These are phyloP conservation scores for Ligdia adustata DNA, from an alignment of 2,888 invertebrate genomes.

Conservation along the genomic window DNA sequence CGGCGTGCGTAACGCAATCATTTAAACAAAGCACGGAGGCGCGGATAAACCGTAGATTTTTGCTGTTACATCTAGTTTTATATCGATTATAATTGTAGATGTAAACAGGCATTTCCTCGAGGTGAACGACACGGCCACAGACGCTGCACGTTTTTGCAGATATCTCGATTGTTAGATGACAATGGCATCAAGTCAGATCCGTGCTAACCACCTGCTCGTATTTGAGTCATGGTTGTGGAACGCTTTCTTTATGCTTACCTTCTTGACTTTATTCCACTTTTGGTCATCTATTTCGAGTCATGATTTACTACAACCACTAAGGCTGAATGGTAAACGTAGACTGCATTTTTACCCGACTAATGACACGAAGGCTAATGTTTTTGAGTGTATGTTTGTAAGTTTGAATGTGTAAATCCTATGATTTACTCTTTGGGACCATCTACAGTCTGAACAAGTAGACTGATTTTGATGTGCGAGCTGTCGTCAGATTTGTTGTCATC, in stretches of 20 bases:
- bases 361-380: too few relatives aligned
- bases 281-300: constrained; percentile 10
- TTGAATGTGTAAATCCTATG: too few relatives aligned
- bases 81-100: constrained; percentile 45
- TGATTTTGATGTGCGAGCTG: too few relatives aligned
- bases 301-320: neutral
- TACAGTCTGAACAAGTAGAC: too few relatives aligned
- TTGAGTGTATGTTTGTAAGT: too few relatives aligned
- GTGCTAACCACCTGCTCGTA: constrained; percentile 35
- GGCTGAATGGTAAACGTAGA: too few relatives aligned
- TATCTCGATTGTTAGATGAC: constrained; percentile 56
- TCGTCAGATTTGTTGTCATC: too few relatives aligned
- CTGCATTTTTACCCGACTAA: too few relatives aligned
- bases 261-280: constrained; percentile 16
- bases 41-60: constrained; percentile 34
- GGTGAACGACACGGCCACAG: constrained; percentile 60
- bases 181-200: constrained; percentile 48
- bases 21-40: constrained; percentile 38
- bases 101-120: constrained; percentile 61
- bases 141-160: constrained; percentile 50
- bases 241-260: constrained; percentile 21
- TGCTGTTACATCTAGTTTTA: constrained; percentile 44
- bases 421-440: too few relatives aligned
- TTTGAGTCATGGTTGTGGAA: constrained; percentile 23
- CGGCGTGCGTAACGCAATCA: constrained; percentile 9